Evolutionary conservation across 2,888 invertebrate species (phyloP).

Genomic region (Agriopis marginaria): DNA sequence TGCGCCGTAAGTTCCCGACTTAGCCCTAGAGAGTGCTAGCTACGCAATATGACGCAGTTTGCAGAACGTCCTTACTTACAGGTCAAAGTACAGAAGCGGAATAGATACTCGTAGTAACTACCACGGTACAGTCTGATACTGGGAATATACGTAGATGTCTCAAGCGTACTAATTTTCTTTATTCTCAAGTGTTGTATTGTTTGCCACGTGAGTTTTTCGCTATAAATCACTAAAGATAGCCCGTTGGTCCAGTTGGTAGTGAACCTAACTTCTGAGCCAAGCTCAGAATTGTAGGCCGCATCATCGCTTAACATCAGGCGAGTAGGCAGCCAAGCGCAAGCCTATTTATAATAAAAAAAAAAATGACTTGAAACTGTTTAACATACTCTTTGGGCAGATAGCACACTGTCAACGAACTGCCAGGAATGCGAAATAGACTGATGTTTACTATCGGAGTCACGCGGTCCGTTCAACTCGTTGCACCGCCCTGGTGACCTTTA

Average conservation of each 20-base stretch:
- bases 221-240: no score
- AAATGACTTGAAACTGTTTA: background rate
- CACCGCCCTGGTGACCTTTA: conserved; percentile 66
- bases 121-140: background rate
- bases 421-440: conserved; percentile 59
- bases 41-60: conserved; percentile 1
- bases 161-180: background rate
- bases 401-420: conserved; percentile 53
- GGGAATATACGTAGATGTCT: background rate
- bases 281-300: no score
- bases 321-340: no score
- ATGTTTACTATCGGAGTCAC: conserved; percentile 53
- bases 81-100: conserved; percentile 8
- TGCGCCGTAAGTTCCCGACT: conserved; percentile 2
- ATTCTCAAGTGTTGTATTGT: background rate
- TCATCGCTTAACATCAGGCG: no score
- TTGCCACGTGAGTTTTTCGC: no score
- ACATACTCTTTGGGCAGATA: conserved; percentile 44
- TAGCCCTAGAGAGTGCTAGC: conserved; percentile 3
- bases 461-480: conserved; percentile 65
- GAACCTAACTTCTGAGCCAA: no score
- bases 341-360: no score
- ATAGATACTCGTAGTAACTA: background rate
- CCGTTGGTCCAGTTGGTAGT: no score
- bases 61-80: conserved; percentile 10